phyloP scores from a whole-genome alignment of 2,888 invertebrate species.

The Euplexia lucipara region DNA sequence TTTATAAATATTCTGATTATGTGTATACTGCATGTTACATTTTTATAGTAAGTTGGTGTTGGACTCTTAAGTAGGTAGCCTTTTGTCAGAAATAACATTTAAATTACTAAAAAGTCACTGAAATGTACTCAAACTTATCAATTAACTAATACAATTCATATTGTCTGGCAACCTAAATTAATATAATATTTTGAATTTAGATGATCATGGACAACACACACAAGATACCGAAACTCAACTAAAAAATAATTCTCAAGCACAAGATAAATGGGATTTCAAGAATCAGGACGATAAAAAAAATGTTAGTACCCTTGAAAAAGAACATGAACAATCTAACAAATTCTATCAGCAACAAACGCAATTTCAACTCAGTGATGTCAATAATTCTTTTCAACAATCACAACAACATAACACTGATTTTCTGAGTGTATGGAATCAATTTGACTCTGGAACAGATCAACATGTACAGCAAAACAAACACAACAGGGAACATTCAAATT shows the following conservation, averaged over 20 bases:
- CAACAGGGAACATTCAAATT: slow-evolving; percentile 18
- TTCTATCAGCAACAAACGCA: slow-evolving; percentile 39
- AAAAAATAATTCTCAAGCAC: slow-evolving; percentile 40
- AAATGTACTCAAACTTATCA: neutral
- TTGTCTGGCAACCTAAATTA: slow-evolving; percentile 29
- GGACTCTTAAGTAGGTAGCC: neutral
- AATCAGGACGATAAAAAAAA: slow-evolving; percentile 18
- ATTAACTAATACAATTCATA: slow-evolving; percentile 19
- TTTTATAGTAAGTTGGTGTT: slow-evolving; percentile 13
- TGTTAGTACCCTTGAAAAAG: neutral
- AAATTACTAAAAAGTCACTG: neutral
- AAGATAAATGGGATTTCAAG: slow-evolving; percentile 32
- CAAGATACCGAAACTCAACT: slow-evolving; percentile 51
- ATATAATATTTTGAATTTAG: slow-evolving; percentile 63
- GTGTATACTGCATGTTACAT: neutral
- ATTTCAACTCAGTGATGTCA: slow-evolving; percentile 10
- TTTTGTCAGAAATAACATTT: neutral
- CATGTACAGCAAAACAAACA: slow-evolving; percentile 24
- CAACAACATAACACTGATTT: slow-evolving; percentile 22
- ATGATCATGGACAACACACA: slow-evolving; percentile 60
- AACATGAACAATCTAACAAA: slow-evolving; percentile 22
- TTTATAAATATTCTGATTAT: neutral
- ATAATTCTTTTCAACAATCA: slow-evolving; percentile 20
- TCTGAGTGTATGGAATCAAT: slow-evolving; percentile 47
- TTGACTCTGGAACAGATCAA: slow-evolving; percentile 32